phyloP scores from a whole-genome alignment of 2,888 invertebrate genomes.

The Stratiomys singularior region DNA sequence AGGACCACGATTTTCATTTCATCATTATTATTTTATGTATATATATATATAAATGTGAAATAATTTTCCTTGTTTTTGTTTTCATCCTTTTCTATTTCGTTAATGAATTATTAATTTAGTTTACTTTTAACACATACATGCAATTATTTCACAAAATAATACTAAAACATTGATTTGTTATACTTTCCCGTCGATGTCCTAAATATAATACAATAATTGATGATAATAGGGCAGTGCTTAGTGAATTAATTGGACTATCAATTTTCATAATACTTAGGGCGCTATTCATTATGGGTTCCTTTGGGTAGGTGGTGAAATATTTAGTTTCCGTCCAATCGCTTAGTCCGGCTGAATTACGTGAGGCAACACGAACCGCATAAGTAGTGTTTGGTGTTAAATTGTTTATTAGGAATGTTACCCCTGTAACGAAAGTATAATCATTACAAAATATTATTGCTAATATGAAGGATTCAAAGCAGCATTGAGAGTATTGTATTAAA shows the following conservation, averaged over 20 bases:
- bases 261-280: background rate
- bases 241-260: background rate
- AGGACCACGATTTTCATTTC: constrained; percentile 26
- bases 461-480: no score
- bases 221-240: background rate
- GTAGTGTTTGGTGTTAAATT: constrained; percentile 67
- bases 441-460: no score
- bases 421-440: no score
- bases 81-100: background rate
- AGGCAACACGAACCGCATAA: constrained; percentile 69
- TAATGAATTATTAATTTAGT: constrained; percentile 4
- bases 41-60: background rate
- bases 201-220: background rate
- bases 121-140: background rate
- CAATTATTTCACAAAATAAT: constrained; percentile 28
- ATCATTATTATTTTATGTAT: background rate
- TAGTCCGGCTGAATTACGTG: constrained; percentile 69
- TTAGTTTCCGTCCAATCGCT: constrained; percentile 63
- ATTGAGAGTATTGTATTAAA: no score
- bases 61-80: background rate
- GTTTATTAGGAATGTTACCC: constrained; percentile 66
- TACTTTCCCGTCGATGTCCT: constrained; percentile 19
- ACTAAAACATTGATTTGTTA: constrained; percentile 18
- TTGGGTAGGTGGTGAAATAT: constrained; percentile 61
- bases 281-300: constrained; percentile 56